Evolutionary conservation across 2,797 vertebrate species (phyloP), one percentile per base, ranked within the genome.

Genomic region (Dallia pectoralis): DNA sequence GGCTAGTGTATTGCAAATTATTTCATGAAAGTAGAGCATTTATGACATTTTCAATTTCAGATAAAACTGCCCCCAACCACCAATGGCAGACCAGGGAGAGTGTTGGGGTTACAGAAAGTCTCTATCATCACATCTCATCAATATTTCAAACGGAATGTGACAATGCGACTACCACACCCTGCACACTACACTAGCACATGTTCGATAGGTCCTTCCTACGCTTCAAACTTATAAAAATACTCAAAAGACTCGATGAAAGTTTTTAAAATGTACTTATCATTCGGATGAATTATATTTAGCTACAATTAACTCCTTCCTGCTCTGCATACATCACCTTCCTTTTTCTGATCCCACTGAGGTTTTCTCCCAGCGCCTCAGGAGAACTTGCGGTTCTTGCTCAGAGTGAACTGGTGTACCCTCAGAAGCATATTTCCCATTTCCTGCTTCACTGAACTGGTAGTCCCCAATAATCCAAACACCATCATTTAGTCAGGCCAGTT

Each of bases 391-490:
- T 67, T 79, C 69, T 48, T 32, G 22, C n/a, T 71, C n/a, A 25
- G 18, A 74, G 47, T 27, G 73, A 75, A 79, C 91, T 69, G 84
- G 81, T 81, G 81, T 49, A 85, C 82, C 88, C 88, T 91, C 81
- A 81, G 85, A 87, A 89, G 85, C 89, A 88, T 85, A 89, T 92
- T 59, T 93, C 91, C 90, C 86, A 94, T 94, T 94, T 94, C 92
- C 91, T 85, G 91, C 92, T 93, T 92, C 91, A 91, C 76, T 92
- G 92, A 93, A 88, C 91, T 89, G 89, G 84, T 80, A 88, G 88
- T 88, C 85, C 84, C 90, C 90, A 91, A 91, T 92, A 93, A 94
- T 92, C 91, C 91, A 82, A 90, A 92, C 91, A 89, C 89, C 90
- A 92, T 92, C 87, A 91, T 93, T 93, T 92, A 92, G 91, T 88